phyloP scores from a whole-genome alignment of 92 coral and sea anemone genomes.

The Heteractis magnifica region DNA sequence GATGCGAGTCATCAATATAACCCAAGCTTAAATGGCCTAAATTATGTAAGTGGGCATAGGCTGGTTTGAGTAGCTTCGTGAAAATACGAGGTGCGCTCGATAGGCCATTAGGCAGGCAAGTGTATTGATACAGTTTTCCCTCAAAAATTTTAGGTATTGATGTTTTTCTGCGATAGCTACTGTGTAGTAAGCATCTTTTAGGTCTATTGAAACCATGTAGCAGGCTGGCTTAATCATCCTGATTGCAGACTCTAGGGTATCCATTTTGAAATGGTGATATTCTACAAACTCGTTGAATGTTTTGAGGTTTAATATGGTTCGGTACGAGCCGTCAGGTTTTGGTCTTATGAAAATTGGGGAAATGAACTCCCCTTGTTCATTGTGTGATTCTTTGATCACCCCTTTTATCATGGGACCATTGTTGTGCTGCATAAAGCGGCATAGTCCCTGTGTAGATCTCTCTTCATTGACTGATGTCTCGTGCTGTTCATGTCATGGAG shows the following conservation, averaged over 20 bases:
- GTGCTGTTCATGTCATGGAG: conserved; percentile 48
- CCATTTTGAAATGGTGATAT: conserved; percentile 68
- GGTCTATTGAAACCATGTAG: conserved; percentile 58
- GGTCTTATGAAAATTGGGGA: conserved; percentile 57
- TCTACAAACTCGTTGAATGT: conserved; percentile 45
- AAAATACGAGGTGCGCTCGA: conserved; percentile 67
- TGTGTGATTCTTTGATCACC: conserved; percentile 46
- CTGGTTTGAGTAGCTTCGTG: conserved; percentile 61
- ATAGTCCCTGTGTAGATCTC: conserved; percentile 51
- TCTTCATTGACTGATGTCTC: conserved; percentile 56
- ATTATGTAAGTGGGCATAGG: conserved; percentile 40
- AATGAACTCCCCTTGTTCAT: conserved; percentile 45
- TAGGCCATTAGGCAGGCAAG: conserved; percentile 61
- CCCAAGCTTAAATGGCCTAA: conserved; percentile 54
- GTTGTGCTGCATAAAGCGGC: conserved; percentile 48
- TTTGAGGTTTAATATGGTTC: conserved; percentile 59
- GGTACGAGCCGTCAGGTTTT: conserved; percentile 52
- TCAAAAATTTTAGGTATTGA: conserved; percentile 60
- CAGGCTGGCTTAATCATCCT: conserved; percentile 60
- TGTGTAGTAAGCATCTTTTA: conserved; percentile 55
- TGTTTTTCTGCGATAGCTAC: conserved; percentile 41
- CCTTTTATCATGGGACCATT: conserved; percentile 45
- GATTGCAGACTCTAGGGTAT: conserved; percentile 50
- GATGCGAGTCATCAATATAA: conserved; percentile 63
- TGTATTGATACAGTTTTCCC: conserved; percentile 53